phyloP scores from a whole-genome alignment of 2,888 invertebrate species.

The Andrena camellia region DNA sequence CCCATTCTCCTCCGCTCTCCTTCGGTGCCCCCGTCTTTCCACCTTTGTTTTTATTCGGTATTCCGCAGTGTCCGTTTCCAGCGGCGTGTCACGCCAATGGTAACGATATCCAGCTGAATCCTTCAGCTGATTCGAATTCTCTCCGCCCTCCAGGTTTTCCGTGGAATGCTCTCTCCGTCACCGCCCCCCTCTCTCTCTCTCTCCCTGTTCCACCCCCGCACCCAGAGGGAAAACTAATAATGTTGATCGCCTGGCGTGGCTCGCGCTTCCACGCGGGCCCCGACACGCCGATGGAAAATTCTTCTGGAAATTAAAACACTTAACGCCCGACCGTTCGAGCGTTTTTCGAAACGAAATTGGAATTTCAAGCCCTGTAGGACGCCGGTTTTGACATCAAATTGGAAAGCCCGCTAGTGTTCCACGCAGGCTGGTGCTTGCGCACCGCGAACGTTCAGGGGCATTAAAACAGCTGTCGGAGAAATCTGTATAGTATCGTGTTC shows the following conservation, averaged over 20 bases:
- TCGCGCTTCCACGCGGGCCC: neutral
- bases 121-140: constrained; percentile 18
- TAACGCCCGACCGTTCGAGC: constrained; percentile 33
- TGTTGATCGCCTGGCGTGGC: neutral
- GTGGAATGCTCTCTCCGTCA: neutral
- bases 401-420: neutral
- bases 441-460: neutral
- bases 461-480: neutral
- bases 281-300: constrained; percentile 30
- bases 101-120: constrained; percentile 33
- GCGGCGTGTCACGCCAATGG: neutral
- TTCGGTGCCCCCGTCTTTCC: neutral
- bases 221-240: constrained; percentile 27
- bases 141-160: neutral
- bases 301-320: constrained; percentile 52
- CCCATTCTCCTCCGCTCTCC: too few relatives aligned
- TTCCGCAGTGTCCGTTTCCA: neutral
- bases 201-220: neutral
- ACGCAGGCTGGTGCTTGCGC: neutral
- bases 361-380: constrained; percentile 8
- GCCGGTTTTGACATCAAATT: neutral
- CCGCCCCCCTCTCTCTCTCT: too few relatives aligned
- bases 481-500: too few relatives aligned
- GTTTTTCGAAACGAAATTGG: constrained; percentile 43
- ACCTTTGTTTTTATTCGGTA: neutral